Conservation (phyloP, 2,888 invertebrate genomes). For the Carcina quercana region DNA sequence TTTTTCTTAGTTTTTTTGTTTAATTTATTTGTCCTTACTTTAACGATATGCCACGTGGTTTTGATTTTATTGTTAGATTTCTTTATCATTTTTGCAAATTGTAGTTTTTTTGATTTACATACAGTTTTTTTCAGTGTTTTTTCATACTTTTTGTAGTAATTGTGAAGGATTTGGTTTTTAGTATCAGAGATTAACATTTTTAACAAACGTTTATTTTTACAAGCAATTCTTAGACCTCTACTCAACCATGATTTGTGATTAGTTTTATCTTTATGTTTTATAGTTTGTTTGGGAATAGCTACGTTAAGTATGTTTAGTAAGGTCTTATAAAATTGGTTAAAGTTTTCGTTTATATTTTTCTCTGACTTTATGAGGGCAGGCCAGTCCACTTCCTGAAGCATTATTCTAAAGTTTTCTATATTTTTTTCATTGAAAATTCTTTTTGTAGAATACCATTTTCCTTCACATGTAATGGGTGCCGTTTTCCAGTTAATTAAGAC, state of each 20-base stretch:
- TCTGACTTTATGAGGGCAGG: slow-evolving; percentile 1
- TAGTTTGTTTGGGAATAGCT: slow-evolving; percentile 7
- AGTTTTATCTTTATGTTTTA: slow-evolving; percentile 4
- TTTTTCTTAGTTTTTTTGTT: slow-evolving; percentile 2
- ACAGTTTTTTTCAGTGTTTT: slow-evolving; percentile 11
- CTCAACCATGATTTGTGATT: slow-evolving; percentile 1
- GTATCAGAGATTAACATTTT: slow-evolving; percentile 7
- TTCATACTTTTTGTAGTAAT: slow-evolving; percentile 12
- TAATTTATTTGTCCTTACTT: slow-evolving; percentile 8
- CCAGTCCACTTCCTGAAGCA: background rate
- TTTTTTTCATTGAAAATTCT: background rate
- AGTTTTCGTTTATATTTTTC: slow-evolving; percentile 10
- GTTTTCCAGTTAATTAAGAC: too few relatives aligned
- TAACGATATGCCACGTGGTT: slow-evolving; percentile 14
- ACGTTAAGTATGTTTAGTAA: slow-evolving; percentile 5
- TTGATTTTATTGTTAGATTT: slow-evolving; percentile 8
- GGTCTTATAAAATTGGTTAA: slow-evolving; percentile 4
- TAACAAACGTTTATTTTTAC: slow-evolving; percentile 12
- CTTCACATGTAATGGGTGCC: too few relatives aligned
- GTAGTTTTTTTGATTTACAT: slow-evolving; percentile 7
- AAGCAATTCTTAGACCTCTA: slow-evolving; percentile 11
- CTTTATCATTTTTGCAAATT: slow-evolving; percentile 6
- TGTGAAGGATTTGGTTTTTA: slow-evolving; percentile 3
- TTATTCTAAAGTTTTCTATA: background rate
- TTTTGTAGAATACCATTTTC: background rate